Base-by-base conservation (phyloP, 1,140 invertebrate species). In the Globodera rostochiensis region DNA sequence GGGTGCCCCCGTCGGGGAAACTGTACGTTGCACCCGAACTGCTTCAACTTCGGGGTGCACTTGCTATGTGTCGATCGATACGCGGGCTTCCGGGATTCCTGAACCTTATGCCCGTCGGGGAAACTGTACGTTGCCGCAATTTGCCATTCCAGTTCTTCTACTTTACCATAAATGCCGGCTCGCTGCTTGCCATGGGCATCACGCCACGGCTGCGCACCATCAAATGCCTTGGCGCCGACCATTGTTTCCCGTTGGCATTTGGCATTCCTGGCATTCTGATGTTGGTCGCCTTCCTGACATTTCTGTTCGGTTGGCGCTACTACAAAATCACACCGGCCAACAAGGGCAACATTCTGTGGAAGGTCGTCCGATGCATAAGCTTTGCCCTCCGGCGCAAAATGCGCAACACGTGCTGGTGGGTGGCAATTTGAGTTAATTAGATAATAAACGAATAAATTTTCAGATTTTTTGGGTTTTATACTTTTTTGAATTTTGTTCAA, bases 201-300 rank as follows among this genome's bases (percentile, higher is more conserved):
- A 92, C 91, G 64, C 91, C 91, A 13, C 84, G 91, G 76, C 82
- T 91, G 11, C 84, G 91, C 74, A 86, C 84, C 66, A 87, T 91
- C 25, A 69, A 79, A 25, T 91, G 91, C 84, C 88, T 91, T 57
- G 90, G 87, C 50, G 77, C 85, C 46, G 80, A 88, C 46, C 86
- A 86, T 80, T 91, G 91, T 80, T 91, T 88, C 84, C 91, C 91
- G 3, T 69, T 90, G 36, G 89, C 88, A 21, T 90, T 90, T 74
- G 89, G 86, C 80, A 50, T 49, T 2, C 21, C 47, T 49, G 66
- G 46, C 13, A 15, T 77, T 60, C 76, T 91, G 11, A 91, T 91
- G 91, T 66, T 91, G 9, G 21, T 90, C 64, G 88, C 91, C 15
- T 81, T 91, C 70, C 11, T 90, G 25, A 75, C 89, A 13, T 90